Conservation (phyloP, 2,888 invertebrate genomes). For the Ichneumoninae sp. region DNA sequence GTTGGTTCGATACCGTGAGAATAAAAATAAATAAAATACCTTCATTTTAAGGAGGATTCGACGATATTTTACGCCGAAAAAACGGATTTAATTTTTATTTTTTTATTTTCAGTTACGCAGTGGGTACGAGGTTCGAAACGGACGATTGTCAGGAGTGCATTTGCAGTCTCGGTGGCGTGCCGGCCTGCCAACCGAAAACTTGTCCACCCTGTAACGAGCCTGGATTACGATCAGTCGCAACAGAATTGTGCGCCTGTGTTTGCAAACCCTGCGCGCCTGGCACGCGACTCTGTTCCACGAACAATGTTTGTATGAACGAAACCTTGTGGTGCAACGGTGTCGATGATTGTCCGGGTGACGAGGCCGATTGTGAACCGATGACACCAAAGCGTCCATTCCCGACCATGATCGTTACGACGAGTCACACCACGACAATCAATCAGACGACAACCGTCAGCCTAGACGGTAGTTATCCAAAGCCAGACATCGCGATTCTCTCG, state of each 20-base stretch:
- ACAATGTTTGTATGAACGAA: slow-evolving; percentile 89
- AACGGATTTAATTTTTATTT: not conserved
- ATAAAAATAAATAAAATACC: not conserved
- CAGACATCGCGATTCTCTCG: not conserved
- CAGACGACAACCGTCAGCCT: slow-evolving; percentile 40
- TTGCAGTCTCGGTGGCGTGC: slow-evolving; percentile 90
- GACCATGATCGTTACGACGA: slow-evolving; percentile 64
- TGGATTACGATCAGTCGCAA: slow-evolving; percentile 87
- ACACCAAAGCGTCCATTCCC: slow-evolving; percentile 45
- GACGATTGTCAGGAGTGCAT: slow-evolving; percentile 92
- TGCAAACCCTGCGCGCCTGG: slow-evolving; percentile 90
- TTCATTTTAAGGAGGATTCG: not conserved
- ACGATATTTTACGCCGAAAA: not conserved
- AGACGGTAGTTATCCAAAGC: slow-evolving; percentile 58
- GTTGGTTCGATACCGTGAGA: slow-evolving; percentile 88
- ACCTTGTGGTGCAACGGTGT: slow-evolving; percentile 93
- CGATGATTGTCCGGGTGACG: slow-evolving; percentile 93
- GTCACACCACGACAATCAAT: slow-evolving; percentile 54
- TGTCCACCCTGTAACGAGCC: slow-evolving; percentile 88
- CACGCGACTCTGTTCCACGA: slow-evolving; percentile 90
- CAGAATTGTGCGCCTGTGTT: slow-evolving; percentile 88
- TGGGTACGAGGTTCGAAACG: slow-evolving; percentile 89
- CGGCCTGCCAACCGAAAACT: slow-evolving; percentile 89
- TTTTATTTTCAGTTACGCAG: slow-evolving; percentile 86
- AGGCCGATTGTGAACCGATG: slow-evolving; percentile 86